Percentiles rank a stretch among this genome's conserved stretches.
Conservation (phyloP, 2,113 vertebrate genomes). For the Zosterops lateralis region DNA sequence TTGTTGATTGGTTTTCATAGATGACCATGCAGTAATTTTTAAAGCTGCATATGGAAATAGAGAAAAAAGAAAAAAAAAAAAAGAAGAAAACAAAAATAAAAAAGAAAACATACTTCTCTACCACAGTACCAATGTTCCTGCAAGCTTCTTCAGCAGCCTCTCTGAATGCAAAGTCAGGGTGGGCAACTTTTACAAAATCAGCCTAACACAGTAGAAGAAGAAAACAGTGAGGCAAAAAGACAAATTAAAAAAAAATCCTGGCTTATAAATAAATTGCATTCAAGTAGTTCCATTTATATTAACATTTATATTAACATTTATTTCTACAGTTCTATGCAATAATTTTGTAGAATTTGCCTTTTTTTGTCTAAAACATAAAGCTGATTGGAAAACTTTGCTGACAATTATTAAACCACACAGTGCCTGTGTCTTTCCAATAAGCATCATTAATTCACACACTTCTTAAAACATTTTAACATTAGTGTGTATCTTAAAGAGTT, state of each 20-base stretch:
- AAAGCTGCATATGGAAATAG: background rate
- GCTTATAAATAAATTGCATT: background rate
- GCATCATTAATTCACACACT: background rate
- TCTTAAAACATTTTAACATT: background rate
- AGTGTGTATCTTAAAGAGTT: background rate
- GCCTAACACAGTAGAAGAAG: conserved; percentile 72
- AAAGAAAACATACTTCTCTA: conserved; percentile 84
- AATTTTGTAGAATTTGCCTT: background rate
- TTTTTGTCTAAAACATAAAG: background rate
- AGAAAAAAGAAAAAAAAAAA: background rate
- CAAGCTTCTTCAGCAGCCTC: conserved; percentile 93
- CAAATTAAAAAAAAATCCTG: background rate
- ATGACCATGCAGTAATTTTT: background rate
- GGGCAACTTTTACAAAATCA: conserved; percentile 95
- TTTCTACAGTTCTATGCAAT: background rate
- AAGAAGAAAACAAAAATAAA: rapidly evolving
- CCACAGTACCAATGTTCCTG: conserved; percentile 87
- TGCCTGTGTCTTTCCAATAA: background rate
- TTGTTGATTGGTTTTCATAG: background rate
- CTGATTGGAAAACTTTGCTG: background rate
- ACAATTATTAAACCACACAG: background rate
- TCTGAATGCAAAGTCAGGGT: conserved; percentile 87
- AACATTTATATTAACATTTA: background rate
- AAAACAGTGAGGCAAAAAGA: background rate
- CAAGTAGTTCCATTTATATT: background rate